A percentile compares a stretch with the other conserved stretches of the same genome.
phyloP scores from a whole-genome alignment of 2,888 invertebrate species.

The Aleiodes testaceus region DNA sequence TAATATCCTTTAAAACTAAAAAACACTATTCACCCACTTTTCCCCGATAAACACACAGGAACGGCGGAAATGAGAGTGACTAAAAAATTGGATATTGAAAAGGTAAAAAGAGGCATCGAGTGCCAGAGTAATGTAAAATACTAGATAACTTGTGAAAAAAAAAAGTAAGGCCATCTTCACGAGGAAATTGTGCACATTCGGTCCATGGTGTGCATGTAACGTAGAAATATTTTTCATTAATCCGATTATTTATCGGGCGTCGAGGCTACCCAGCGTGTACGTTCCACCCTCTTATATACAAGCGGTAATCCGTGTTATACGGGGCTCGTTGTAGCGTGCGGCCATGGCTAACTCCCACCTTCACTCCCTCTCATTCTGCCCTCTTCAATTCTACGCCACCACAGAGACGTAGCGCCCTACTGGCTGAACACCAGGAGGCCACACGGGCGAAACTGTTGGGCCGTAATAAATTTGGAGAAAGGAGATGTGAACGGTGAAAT shows the following conservation, averaged over 20 bases:
- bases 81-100: conserved; percentile 14
- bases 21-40: background rate
- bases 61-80: conserved; percentile 12
- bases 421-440: conserved; percentile 12
- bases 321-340: conserved; percentile 46
- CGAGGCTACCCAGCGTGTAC: conserved; percentile 40
- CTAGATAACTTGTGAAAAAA: conserved; percentile 19
- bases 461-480: conserved; percentile 65
- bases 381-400: background rate
- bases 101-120: conserved; percentile 16
- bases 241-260: conserved; percentile 54
- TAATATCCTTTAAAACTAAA: background rate
- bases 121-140: conserved; percentile 19
- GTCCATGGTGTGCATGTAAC: conserved; percentile 47
- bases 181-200: background rate
- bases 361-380: background rate
- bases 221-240: conserved; percentile 55
- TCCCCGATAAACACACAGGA: background rate
- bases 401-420: background rate
- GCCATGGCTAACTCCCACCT: conserved; percentile 17
- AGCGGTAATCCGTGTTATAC: conserved; percentile 50
- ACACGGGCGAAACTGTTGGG: conserved; percentile 31
- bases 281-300: conserved; percentile 44
- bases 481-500: conserved; percentile 67
- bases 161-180: background rate